Conservation (phyloP, 2,888 invertebrate species). For the Drosophila demipolita region DNA sequence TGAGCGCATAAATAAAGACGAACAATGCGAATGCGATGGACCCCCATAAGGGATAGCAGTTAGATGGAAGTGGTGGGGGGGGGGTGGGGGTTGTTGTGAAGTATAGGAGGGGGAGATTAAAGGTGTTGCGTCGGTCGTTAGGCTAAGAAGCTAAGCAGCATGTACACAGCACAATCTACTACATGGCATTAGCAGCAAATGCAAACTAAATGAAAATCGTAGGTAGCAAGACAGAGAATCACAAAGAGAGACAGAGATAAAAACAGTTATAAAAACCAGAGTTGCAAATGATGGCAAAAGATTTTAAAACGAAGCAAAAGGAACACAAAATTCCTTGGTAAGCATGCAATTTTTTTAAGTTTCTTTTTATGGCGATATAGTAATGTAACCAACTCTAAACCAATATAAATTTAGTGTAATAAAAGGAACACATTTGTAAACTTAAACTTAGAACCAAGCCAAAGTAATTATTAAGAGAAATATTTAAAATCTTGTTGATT, state of each 20-base stretch:
- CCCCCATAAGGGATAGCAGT: slow-evolving; percentile 1
- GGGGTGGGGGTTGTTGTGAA: background rate
- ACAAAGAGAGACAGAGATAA: background rate
- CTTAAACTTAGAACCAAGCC: background rate
- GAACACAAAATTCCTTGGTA: background rate
- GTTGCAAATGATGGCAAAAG: slow-evolving; percentile 60
- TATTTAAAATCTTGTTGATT: background rate
- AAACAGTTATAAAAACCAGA: slow-evolving; percentile 27
- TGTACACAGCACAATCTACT: slow-evolving; percentile 21
- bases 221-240: background rate
- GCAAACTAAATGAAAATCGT: slow-evolving; percentile 30
- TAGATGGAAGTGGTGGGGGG: background rate
- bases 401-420: background rate
- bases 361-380: background rate
- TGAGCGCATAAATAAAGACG: slow-evolving; percentile 76
- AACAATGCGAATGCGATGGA: slow-evolving; percentile 68
- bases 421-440: background rate
- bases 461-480: background rate
- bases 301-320: slow-evolving; percentile 31
- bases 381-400: background rate
- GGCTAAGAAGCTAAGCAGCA: slow-evolving; percentile 70
- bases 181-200: slow-evolving; percentile 43
- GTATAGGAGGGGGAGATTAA: slow-evolving; percentile 11
- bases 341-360: background rate
- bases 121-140: slow-evolving; percentile 70